phyloP scores from a whole-genome alignment of 2,797 vertebrate genomes.

The Microhierax caerulescens region DNA sequence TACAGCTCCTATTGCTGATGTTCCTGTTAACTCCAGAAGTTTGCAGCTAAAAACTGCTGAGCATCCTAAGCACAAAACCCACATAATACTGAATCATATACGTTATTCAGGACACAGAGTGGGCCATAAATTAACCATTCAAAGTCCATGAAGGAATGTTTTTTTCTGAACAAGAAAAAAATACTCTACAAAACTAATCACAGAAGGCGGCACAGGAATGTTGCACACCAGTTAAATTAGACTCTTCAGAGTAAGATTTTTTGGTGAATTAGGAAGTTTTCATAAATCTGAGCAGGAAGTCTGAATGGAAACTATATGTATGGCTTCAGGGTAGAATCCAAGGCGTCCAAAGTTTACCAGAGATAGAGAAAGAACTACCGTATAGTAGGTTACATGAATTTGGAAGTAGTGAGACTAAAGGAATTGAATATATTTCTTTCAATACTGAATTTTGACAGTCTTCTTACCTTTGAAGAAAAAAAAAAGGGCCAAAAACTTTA shows the following conservation, averaged over 20 bases:
- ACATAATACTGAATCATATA: not conserved
- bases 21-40: not conserved
- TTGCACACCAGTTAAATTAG: not conserved
- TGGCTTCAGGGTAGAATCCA: not conserved
- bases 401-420: not conserved
- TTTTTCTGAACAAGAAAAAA: not conserved
- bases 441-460: not conserved
- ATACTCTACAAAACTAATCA: not conserved
- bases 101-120: not conserved
- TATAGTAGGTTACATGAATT: not conserved
- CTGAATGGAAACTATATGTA: not conserved
- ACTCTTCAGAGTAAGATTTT: not conserved
- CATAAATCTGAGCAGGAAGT: not conserved
- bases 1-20: not conserved
- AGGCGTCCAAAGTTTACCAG: not conserved
- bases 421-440: not conserved
- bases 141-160: not conserved
- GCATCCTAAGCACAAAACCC: not conserved
- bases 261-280: not conserved
- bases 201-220: accelerated
- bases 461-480: not conserved
- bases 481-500: not conserved
- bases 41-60: not conserved
- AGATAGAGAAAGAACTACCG: not conserved
- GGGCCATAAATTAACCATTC: not conserved